Conservation (phyloP, 2,888 invertebrate species). For the Sthenelais limicola region DNA sequence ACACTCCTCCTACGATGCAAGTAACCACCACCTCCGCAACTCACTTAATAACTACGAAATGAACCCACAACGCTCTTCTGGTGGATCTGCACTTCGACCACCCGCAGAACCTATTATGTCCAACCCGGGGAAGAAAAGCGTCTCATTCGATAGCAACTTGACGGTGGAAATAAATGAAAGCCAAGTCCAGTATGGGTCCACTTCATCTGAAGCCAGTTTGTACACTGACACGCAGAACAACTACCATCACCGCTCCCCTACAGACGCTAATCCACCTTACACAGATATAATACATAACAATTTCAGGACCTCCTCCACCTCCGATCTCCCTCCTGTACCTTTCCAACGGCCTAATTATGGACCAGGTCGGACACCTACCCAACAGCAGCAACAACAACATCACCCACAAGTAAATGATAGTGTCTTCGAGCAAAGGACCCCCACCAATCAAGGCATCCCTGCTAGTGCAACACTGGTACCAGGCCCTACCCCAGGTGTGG, state of each 20-base stretch:
- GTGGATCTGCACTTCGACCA: slow-evolving; percentile 42
- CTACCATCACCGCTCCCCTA: slow-evolving; percentile 8
- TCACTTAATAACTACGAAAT: neutral
- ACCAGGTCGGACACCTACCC: neutral
- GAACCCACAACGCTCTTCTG: neutral
- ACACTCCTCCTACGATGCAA: slow-evolving; percentile 89
- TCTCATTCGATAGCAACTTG: slow-evolving; percentile 71
- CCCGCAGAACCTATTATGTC: slow-evolving; percentile 37
- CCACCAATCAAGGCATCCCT: slow-evolving; percentile 24
- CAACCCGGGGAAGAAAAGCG: slow-evolving; percentile 68
- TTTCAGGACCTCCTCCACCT: slow-evolving; percentile 24
- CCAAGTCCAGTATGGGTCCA: slow-evolving; percentile 47
- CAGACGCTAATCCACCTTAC: neutral
- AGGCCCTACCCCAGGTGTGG: slow-evolving; percentile 79
- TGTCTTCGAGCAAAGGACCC: slow-evolving; percentile 39
- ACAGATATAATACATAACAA: neutral
- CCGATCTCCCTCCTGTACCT: slow-evolving; percentile 18
- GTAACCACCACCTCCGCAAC: slow-evolving; percentile 77
- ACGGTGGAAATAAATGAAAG: slow-evolving; percentile 68
- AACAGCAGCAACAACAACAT: too few relatives aligned
- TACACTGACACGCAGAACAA: neutral
- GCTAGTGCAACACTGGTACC: slow-evolving; percentile 25
- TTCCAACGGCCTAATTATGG: slow-evolving; percentile 40
- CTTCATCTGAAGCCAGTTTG: slow-evolving; percentile 48
- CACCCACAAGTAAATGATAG: neutral